A percentile compares a stretch with the other conserved stretches of the same genome.
Conservation (phyloP, 2,888 invertebrate species). For the Euzophera pinguis region DNA sequence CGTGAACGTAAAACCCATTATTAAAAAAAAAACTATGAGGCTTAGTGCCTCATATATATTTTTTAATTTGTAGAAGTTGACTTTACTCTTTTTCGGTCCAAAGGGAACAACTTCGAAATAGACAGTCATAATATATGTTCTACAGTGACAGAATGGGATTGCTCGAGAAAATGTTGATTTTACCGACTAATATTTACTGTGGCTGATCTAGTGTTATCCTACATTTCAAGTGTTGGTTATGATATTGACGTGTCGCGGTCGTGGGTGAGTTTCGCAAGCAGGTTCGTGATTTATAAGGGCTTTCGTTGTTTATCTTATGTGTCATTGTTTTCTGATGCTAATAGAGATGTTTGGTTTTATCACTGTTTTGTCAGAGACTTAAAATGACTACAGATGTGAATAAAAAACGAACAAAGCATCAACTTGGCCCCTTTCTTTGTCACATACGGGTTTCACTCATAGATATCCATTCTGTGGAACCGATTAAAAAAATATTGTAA, state of each 20-base stretch:
- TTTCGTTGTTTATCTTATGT: constrained; percentile 1
- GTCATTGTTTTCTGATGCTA: constrained; percentile 4
- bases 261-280: constrained; percentile 7
- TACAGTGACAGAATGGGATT: constrained; percentile 5
- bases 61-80: no score
- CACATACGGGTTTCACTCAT: no score
- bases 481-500: no score
- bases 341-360: constrained; percentile 1
- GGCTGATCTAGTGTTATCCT: constrained; percentile 5
- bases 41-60: no score
- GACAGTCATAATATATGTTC: constrained; percentile 6
- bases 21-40: no score
- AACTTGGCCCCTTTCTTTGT: no score
- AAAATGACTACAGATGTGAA: no score
- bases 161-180: constrained; percentile 13
- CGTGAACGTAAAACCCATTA: no score
- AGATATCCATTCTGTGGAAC: no score
- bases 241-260: constrained; percentile 2
- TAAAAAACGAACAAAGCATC: no score
- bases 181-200: constrained; percentile 7
- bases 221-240: constrained; percentile 8
- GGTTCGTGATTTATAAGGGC: not conserved
- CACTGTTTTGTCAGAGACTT: no score
- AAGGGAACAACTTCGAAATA: not conserved
- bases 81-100: not conserved